Base-by-base conservation (phyloP, 2,113 vertebrate genomes). In the Marmota monax region DNA sequence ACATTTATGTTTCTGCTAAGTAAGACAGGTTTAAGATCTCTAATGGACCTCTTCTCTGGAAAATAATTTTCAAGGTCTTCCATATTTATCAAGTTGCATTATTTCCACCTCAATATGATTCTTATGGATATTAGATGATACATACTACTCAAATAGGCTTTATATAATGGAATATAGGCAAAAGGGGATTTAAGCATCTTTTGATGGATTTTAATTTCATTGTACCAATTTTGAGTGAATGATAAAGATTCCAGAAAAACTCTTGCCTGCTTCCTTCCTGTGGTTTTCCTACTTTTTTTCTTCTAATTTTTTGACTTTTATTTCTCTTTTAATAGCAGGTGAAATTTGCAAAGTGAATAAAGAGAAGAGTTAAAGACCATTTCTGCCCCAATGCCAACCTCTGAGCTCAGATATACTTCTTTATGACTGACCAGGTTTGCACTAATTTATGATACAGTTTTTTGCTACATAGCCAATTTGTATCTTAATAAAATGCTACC, bases 21-120 rank as follows among this genome's bases (percentile, higher is more conserved):
- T 83, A 84, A 83, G 48, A 23, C 65, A 69, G 23, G 69, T 20
- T 90, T 90, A 83, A 95, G 12, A 63, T 65, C 63, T 83, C 53
- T 29, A 48, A 87, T 37, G 12, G 61, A 18, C 34, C 67, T 94
- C 29, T 73, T 80, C 27, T 92, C 51, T 58, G 27, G 76, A 84
- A 93, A 90, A 93, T 27, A 8, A 39, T 61, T 92, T 90, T 80
- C 29, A 96, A 63, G 70, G 23, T 73, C 42, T 94, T 95, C 90
- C 39, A 53, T 76, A 42, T 92, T 94, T 67, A 94, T 83, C 63
- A 73, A 42, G 34, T 25, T 51, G 29, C 37, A 96, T 45, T 69
- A 88, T 93, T 92, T 93, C 56, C 9, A 70, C n/a, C 48, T 95
- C 63, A 93, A 63, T 29, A 80, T 85, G 32, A 4, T 16, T 88